These are phyloP conservation scores for Sitophilus oryzae DNA, from an alignment of 1,140 invertebrate species.

Conservation along the genomic window DNA sequence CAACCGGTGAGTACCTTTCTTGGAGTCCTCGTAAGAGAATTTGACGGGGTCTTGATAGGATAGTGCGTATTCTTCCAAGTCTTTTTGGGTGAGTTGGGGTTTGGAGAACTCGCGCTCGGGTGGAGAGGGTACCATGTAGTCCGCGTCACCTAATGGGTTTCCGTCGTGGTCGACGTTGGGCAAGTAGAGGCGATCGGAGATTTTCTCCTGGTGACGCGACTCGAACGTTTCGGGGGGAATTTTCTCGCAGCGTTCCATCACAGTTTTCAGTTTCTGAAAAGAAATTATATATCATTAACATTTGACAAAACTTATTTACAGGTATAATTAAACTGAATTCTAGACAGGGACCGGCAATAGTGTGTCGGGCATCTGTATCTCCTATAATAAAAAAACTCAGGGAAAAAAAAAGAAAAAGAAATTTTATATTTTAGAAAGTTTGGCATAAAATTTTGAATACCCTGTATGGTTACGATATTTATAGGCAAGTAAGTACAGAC, in stretches of 20 bases:
- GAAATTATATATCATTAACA: too few species aligned
- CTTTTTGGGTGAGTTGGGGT: slow-evolving; percentile 58
- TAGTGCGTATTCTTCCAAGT: slow-evolving; percentile 64
- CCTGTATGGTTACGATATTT: too few species aligned
- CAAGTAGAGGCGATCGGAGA: slow-evolving; percentile 47
- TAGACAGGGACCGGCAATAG: too few species aligned
- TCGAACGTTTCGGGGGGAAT: slow-evolving; percentile 60
- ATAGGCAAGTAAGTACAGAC: too few species aligned
- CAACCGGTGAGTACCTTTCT: slow-evolving; percentile 15
- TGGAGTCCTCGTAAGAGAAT: slow-evolving; percentile 18
- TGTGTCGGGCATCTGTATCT: too few species aligned
- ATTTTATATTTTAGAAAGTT: too few species aligned
- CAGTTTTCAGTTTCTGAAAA: slow-evolving; percentile 60
- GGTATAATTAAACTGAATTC: too few species aligned
- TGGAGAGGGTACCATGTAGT: slow-evolving; percentile 68
- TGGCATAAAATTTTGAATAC: too few species aligned
- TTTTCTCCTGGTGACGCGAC: slow-evolving; percentile 44
- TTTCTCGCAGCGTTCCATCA: slow-evolving; percentile 69
- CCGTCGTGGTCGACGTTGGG: slow-evolving; percentile 63
- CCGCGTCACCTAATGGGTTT: slow-evolving; percentile 57
- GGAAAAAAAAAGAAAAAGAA: neutral
- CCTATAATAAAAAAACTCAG: too few species aligned
- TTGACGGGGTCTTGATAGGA: slow-evolving; percentile 50
- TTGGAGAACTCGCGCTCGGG: slow-evolving; percentile 62
- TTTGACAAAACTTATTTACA: too few species aligned